phyloP scores from a whole-genome alignment of 2,888 invertebrate species.

The Athalia cordata region DNA sequence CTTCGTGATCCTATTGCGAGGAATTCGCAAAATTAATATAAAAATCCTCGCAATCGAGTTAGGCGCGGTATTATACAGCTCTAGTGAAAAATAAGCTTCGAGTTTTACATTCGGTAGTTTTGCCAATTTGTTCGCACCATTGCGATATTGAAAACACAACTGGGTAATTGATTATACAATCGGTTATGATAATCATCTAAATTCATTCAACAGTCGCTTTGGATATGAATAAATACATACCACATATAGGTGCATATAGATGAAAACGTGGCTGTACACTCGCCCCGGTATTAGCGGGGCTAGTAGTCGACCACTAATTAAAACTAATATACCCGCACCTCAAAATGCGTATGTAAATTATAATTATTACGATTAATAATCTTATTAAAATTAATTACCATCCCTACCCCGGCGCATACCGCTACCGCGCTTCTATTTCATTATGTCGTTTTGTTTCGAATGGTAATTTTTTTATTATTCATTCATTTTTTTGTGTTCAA shows the following conservation, averaged over 20 bases:
- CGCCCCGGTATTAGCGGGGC: slow-evolving; percentile 11
- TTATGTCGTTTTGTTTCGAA: slow-evolving; percentile 25
- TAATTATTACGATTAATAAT: slow-evolving; percentile 67
- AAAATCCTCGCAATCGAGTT: too few relatives aligned
- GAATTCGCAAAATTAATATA: too few relatives aligned
- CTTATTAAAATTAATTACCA: slow-evolving; percentile 67
- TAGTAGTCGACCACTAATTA: slow-evolving; percentile 19
- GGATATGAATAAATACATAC: slow-evolving; percentile 6
- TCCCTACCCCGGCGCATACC: slow-evolving; percentile 16
- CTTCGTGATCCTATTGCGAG: too few relatives aligned
- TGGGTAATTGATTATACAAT: slow-evolving; percentile 23
- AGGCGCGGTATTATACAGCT: too few relatives aligned
- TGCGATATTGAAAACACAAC: slow-evolving; percentile 15
- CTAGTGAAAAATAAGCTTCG: too few relatives aligned
- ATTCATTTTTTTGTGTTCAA: not conserved
- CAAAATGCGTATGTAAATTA: slow-evolving; percentile 21
- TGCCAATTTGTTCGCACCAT: not conserved
- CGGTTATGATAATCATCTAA: slow-evolving; percentile 36
- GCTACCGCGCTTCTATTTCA: not conserved
- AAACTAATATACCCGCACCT: slow-evolving; percentile 27
- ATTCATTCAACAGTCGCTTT: slow-evolving; percentile 31
- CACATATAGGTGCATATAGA: not conserved
- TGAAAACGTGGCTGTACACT: slow-evolving; percentile 10
- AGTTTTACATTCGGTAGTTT: too few relatives aligned
- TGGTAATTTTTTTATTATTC: not conserved